These are phyloP conservation scores for Chascanopsetta lugubris DNA, from an alignment of 2,113 vertebrate genomes.

Conservation along the genomic window DNA sequence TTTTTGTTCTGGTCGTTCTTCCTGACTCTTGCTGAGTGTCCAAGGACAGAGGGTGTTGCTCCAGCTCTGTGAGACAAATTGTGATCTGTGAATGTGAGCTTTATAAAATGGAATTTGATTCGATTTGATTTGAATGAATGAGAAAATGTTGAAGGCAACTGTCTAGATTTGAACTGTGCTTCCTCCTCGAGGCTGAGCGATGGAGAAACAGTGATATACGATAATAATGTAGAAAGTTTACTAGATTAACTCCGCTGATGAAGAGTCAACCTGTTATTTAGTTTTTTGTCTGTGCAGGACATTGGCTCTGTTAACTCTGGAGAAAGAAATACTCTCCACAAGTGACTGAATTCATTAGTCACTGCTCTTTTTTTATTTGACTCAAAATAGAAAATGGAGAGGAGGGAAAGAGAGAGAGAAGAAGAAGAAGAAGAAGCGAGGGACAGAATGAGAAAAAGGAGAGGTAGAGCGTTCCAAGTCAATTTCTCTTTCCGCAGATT, in stretches of 20 bases:
- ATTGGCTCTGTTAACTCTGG: slow-evolving; percentile 1
- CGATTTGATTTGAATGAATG: no score
- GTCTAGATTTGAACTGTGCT: no score
- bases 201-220: neutral
- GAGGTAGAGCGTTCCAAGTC: slow-evolving; percentile 65
- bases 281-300: neutral
- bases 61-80: no score
- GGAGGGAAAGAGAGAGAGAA: neutral
- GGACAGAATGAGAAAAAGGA: slow-evolving; percentile 14
- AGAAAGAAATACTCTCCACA: slow-evolving; percentile 18
- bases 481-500: slow-evolving; percentile 72
- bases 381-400: slow-evolving; percentile 51
- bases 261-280: neutral
- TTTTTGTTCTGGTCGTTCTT: no score
- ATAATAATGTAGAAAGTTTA: no score
- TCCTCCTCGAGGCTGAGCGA: no score
- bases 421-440: neutral
- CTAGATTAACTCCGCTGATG: neutral
- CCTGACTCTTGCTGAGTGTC: no score
- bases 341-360: slow-evolving; percentile 2
- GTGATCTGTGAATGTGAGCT: no score
- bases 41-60: no score
- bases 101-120: no score
- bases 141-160: no score
- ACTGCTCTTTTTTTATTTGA: neutral